Percentiles rank a stretch among this genome's conserved stretches.
phyloP scores from a whole-genome alignment of 35 echinoderm and acorn worm species.

The Holothuria glaberrima region DNA sequence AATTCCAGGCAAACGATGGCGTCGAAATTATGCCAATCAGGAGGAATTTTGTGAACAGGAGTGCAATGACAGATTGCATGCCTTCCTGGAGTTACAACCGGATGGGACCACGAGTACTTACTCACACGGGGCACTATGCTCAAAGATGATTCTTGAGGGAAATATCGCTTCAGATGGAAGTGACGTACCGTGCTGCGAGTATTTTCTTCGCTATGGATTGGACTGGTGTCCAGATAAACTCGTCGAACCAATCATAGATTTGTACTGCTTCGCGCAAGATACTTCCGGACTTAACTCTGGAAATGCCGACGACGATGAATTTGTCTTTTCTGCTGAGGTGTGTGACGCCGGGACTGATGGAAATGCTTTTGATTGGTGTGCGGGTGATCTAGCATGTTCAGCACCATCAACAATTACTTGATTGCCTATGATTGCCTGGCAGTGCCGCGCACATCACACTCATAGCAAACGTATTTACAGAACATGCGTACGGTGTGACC shows the following conservation, averaged over 20 bases:
- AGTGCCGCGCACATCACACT: no score
- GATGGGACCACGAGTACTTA: not conserved
- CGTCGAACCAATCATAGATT: not conserved
- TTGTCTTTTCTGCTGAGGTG: no score
- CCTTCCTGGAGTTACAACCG: not conserved
- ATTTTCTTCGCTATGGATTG: constrained; percentile 9
- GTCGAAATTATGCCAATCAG: not conserved
- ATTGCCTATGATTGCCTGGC: no score
- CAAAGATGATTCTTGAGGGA: not conserved
- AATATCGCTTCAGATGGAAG: no score
- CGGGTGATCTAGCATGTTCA: no score
- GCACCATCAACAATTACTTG: no score
- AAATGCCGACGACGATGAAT: no score
- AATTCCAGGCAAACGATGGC: constrained; percentile 41
- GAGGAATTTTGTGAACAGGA: constrained; percentile 20
- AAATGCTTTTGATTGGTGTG: no score
- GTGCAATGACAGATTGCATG: constrained; percentile 16
- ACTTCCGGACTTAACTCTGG: no score
- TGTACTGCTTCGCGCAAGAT: not conserved
- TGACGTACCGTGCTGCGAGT: not conserved
- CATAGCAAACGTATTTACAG: no score
- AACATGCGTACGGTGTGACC: no score
- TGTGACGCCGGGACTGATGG: no score
- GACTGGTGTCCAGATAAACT: constrained; percentile 17
- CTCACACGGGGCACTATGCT: not conserved